Percentiles rank a stretch among this genome's conserved stretches.
Conservation (phyloP, 2,113 vertebrate species). For the Heptranchias perlo region DNA sequence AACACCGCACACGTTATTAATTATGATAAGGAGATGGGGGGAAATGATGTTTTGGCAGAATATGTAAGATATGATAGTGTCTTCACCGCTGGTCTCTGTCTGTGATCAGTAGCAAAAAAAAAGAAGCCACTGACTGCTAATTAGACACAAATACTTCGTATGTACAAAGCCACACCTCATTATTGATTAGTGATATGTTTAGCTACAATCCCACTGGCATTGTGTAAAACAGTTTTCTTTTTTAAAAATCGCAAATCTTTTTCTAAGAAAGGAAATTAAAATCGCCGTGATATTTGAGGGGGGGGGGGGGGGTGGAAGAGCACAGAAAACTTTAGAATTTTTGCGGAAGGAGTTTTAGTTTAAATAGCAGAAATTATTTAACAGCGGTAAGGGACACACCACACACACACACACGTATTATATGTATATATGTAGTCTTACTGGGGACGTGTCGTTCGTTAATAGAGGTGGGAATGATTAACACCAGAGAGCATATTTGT, state of each 20-base stretch:
- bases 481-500: slow-evolving; percentile 19
- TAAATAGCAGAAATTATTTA: not conserved
- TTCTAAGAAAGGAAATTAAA: not conserved
- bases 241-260: not conserved
- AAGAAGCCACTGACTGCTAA: not conserved
- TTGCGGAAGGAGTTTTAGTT: not conserved
- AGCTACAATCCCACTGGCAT: not conserved
- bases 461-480: not conserved
- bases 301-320: not conserved
- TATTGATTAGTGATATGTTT: not conserved
- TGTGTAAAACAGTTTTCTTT: not conserved
- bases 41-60: not conserved
- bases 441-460: not conserved
- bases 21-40: slow-evolving; percentile 4
- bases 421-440: not conserved
- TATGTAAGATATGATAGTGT: not conserved
- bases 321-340: not conserved
- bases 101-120: not conserved
- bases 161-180: not conserved
- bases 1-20: slow-evolving; percentile 1
- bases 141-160: not conserved
- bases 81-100: not conserved
- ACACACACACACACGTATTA: not conserved
- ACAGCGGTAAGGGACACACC: not conserved
- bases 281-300: not conserved